phyloP scores from a whole-genome alignment of 2,888 invertebrate genomes.

The Ctena decussata region DNA sequence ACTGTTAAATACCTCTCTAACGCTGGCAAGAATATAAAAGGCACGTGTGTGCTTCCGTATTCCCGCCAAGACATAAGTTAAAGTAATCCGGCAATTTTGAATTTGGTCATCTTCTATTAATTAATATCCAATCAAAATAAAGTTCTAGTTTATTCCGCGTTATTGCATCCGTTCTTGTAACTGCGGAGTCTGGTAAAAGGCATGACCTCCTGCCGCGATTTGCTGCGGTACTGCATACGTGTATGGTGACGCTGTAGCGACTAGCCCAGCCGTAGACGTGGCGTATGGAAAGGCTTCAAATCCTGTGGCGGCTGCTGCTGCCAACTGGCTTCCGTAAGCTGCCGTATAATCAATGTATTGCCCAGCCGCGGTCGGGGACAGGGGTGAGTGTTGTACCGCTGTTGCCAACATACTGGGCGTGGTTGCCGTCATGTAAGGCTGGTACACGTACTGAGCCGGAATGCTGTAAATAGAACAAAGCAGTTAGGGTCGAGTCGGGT shows the following conservation, averaged over 20 bases:
- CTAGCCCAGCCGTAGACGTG: constrained; percentile 71
- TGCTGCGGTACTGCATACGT: constrained; percentile 80
- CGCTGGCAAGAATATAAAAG: neutral
- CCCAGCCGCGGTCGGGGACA: constrained; percentile 75
- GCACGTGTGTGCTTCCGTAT: neutral
- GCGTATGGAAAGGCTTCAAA: constrained; percentile 79
- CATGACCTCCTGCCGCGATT: constrained; percentile 75
- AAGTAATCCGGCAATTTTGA: neutral
- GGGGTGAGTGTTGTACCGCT: constrained; percentile 75
- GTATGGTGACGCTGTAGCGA: constrained; percentile 77
- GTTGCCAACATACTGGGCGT: constrained; percentile 67
- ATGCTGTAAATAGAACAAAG: constrained; percentile 68
- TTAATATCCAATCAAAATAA: neutral
- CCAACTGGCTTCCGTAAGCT: constrained; percentile 76
- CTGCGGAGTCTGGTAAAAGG: constrained; percentile 81
- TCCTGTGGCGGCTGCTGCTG: constrained; percentile 67
- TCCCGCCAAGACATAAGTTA: neutral
- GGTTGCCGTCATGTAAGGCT: constrained; percentile 75
- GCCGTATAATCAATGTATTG: constrained; percentile 77
- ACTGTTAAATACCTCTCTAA: neutral
- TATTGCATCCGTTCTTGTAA: constrained; percentile 82
- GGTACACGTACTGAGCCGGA: constrained; percentile 81
- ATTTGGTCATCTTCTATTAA: constrained; percentile 4
- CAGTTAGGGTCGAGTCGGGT: too few relatives aligned
- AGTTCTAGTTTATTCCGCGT: constrained; percentile 16